phyloP scores from a whole-genome alignment of 2,888 invertebrate genomes.

The Shargacucullia verbasci region DNA sequence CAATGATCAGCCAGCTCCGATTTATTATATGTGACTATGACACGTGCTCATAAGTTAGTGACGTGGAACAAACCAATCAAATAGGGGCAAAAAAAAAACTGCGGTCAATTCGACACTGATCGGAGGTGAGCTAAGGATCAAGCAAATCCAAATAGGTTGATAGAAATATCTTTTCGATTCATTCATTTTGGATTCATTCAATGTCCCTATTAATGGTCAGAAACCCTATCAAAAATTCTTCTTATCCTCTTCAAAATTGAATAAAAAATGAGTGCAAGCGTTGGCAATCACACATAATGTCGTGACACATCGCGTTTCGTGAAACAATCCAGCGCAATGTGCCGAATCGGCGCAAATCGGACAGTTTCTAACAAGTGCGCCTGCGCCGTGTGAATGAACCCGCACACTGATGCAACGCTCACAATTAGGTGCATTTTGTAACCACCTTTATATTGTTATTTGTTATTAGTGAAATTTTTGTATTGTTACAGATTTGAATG shows the following conservation, averaged over 20 bases:
- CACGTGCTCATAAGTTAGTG: too few relatives aligned
- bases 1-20: too few relatives aligned
- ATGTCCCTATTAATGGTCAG: too few relatives aligned
- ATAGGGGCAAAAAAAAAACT: too few relatives aligned
- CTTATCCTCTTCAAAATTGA: conserved; percentile 5
- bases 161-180: too few relatives aligned
- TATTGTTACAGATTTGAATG: conserved; percentile 22
- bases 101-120: too few relatives aligned
- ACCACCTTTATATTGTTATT: conserved; percentile 46
- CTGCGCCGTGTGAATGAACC: conserved; percentile 61
- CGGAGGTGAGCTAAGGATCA: too few relatives aligned
- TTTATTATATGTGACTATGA: too few relatives aligned
- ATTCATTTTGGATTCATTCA: too few relatives aligned
- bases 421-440: conserved; percentile 56
- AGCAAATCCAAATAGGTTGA: too few relatives aligned
- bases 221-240: not conserved
- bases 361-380: conserved; percentile 57
- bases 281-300: conserved; percentile 32
- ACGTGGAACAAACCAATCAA: too few relatives aligned
- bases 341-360: conserved; percentile 60
- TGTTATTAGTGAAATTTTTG: conserved; percentile 14
- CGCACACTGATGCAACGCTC: conserved; percentile 57
- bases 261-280: conserved; percentile 13
- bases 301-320: conserved; percentile 57
- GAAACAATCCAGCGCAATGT: conserved; percentile 58